Conservation (phyloP, 2,888 invertebrate species). For the Scaptomyza polygonia region DNA sequence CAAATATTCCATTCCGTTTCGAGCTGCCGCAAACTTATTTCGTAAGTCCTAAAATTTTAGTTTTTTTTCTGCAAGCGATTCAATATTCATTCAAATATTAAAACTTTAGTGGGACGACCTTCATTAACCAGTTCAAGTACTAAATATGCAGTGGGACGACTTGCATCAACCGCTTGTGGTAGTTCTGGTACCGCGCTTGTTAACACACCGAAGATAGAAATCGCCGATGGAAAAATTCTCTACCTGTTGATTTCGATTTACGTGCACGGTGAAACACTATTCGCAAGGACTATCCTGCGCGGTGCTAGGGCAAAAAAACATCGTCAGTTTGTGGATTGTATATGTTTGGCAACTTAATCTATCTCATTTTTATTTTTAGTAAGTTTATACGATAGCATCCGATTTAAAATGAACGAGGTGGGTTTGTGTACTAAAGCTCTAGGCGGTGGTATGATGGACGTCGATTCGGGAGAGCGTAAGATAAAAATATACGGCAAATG, state of each 20-base stretch:
- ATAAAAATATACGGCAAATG: conserved; percentile 48
- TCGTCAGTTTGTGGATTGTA: conserved; percentile 25
- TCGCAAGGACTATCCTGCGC: conserved; percentile 48
- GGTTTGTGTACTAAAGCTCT: conserved; percentile 44
- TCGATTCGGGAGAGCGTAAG: not conserved
- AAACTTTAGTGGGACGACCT: conserved; percentile 9
- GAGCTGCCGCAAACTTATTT: not conserved
- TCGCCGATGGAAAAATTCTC: conserved; percentile 30
- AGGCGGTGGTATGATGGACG: conserved; percentile 54
- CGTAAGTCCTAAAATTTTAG: conserved; percentile 6
- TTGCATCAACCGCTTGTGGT: not conserved
- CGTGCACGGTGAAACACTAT: conserved; percentile 44
- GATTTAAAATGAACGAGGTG: conserved; percentile 15
- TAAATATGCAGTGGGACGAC: conserved; percentile 9
- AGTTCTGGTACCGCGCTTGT: conserved; percentile 2
- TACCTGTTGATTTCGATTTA: conserved; percentile 51
- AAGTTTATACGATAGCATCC: conserved; percentile 17
- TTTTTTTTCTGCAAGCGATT: too few species aligned
- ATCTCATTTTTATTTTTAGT: conserved; percentile 15
- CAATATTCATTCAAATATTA: not conserved
- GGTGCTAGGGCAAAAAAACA: conserved; percentile 31
- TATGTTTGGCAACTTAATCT: not conserved
- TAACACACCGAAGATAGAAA: conserved; percentile 10
- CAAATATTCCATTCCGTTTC: not conserved
- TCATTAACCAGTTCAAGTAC: not conserved